These are phyloP conservation scores for Phyto melanocephala DNA, from an alignment of 2,888 invertebrate species.

Conservation along the genomic window DNA sequence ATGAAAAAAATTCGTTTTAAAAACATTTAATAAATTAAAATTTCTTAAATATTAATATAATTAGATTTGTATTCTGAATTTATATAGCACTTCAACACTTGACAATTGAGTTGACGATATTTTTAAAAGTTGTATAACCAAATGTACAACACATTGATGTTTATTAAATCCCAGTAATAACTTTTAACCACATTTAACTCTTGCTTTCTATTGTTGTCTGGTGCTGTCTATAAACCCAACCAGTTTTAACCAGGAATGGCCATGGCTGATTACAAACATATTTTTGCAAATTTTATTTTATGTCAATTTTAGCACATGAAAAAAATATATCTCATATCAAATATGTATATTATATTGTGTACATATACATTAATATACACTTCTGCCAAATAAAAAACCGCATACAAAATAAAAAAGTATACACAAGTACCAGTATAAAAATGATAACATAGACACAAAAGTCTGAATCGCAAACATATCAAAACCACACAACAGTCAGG, in stretches of 20 bases:
- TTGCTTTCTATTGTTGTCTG: slow-evolving; percentile 18
- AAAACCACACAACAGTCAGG: slow-evolving; percentile 18
- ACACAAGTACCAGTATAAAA: not conserved
- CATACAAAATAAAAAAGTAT: not conserved
- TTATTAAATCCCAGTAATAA: not conserved
- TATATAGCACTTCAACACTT: too few relatives aligned
- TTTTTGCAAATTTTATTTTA: not conserved
- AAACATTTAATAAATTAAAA: too few relatives aligned
- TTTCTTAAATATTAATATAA: too few relatives aligned
- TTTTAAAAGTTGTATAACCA: too few relatives aligned
- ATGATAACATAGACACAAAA: slow-evolving; percentile 34
- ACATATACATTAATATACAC: not conserved
- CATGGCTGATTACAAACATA: not conserved
- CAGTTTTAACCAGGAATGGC: not conserved
- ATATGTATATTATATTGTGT: not conserved
- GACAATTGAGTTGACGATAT: too few relatives aligned
- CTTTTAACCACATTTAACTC: slow-evolving; percentile 39
- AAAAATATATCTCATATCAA: not conserved
- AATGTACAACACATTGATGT: too few relatives aligned
- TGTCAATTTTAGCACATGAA: not conserved
- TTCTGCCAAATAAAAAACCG: slow-evolving; percentile 3
- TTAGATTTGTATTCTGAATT: too few relatives aligned
- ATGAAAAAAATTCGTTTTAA: too few relatives aligned
- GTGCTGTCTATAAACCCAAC: not conserved
- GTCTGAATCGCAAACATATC: slow-evolving; percentile 8